These are phyloP conservation scores for Taenioides sp. DNA, from an alignment of 2,797 vertebrate species.

Conservation along the genomic window DNA sequence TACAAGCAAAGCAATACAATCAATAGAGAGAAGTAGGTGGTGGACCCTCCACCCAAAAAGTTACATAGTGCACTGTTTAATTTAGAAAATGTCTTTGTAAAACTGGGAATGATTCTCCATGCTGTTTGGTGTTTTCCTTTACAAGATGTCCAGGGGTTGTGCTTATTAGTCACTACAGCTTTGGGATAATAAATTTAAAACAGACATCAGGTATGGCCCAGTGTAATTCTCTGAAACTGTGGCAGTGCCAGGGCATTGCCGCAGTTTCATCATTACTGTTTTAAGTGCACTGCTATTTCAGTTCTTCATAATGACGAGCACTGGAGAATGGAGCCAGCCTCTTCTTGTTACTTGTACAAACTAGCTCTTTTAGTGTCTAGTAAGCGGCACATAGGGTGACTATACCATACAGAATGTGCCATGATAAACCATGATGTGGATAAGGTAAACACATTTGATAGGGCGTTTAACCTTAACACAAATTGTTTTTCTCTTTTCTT, in stretches of 20 bases:
- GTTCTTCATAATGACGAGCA: slow-evolving; percentile 28
- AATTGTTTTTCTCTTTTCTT: slow-evolving; percentile 26
- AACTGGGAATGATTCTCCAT: not conserved
- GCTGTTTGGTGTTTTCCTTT: not conserved
- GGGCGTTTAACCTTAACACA: not conserved
- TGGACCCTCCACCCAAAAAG: not conserved
- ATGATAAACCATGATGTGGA: not conserved
- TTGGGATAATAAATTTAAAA: slow-evolving; percentile 5
- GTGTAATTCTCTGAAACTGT: not conserved
- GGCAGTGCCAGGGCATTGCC: slow-evolving; percentile 28
- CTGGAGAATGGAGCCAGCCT: slow-evolving; percentile 37
- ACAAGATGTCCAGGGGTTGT: not conserved
- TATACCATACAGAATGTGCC: not conserved
- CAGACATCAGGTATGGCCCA: slow-evolving; percentile 5
- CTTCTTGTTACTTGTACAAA: slow-evolving; percentile 12
- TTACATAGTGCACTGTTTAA: not conserved
- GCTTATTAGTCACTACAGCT: not conserved
- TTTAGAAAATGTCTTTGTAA: not conserved
- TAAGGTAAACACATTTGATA: slow-evolving; percentile 3
- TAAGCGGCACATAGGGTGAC: not conserved
- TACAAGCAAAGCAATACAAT: no score
- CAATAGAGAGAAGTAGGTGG: no score
- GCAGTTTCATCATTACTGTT: slow-evolving; percentile 19
- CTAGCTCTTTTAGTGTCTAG: slow-evolving; percentile 1
- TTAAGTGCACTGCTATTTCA: slow-evolving; percentile 47